Percentiles rank a stretch among this genome's conserved stretches.
Conservation (phyloP, 1,140 invertebrate species). For the Parasteatoda tepidariorum region DNA sequence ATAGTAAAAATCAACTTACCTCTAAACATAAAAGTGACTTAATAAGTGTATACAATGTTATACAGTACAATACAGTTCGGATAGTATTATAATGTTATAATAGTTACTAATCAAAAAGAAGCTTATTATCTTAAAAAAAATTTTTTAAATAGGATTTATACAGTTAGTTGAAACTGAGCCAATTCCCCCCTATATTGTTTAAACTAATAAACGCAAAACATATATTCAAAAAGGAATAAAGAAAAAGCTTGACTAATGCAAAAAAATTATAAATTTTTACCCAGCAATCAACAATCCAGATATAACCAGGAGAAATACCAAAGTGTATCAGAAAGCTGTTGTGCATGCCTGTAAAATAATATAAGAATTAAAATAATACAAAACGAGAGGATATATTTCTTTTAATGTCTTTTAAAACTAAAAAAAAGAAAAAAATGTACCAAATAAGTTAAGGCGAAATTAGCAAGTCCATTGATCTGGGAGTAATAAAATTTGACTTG, state of each 20-base stretch:
- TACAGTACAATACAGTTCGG: no score
- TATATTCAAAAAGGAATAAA: background rate
- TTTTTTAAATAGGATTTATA: background rate
- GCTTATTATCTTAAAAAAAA: background rate
- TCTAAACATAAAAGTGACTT: no score
- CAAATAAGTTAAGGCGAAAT: background rate
- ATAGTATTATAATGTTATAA: no score
- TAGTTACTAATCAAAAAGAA: background rate
- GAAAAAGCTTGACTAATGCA: background rate
- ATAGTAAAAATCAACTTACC: no score
- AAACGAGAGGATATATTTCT: background rate
- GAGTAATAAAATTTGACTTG: no score
- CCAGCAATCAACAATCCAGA: conserved; percentile 68
- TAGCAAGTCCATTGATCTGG: no score
- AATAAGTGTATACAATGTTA: no score
- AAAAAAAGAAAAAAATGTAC: background rate
- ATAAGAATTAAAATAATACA: background rate
- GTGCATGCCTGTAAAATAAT: conserved; percentile 63
- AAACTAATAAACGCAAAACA: background rate
- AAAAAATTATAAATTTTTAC: conserved; percentile 63
- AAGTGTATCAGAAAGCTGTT: conserved; percentile 68
- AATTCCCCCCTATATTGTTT: background rate
- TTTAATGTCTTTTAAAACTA: background rate
- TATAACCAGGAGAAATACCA: conserved; percentile 68
- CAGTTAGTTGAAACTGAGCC: background rate